Evolutionary conservation across 2,888 invertebrate species (phyloP), one percentile per base, ranked within the genome.

Genomic region (Drosophila paramelanica): DNA sequence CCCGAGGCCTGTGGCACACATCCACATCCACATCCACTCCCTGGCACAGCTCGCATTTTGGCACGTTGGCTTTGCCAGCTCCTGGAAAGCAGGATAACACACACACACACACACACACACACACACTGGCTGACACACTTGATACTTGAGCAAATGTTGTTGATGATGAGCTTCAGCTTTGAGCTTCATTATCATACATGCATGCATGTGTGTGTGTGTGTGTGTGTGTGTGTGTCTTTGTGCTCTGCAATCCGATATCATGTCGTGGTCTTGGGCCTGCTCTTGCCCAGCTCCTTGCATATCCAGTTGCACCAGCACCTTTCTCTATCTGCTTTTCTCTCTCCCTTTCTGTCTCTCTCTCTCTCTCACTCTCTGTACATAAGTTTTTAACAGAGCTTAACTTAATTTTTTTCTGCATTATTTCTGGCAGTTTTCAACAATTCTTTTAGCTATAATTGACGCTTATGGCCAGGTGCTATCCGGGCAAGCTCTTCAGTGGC

Each of bases 161-260:
- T 53, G 60, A 69, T 82, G 77, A 75, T 64, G 85, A 77, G 81
- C 81, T 58, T 69, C 51, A 74, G 81, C 59, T 75, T 75, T 67
- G 71, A 51, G 46, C 84, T 73, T 81, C 68, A 76, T 85, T 69
- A 77, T 77, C 58, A 38, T 31, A 38, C n/a, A 25, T 33, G 31
- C 25, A 5, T 31, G 14, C 23, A 17, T 39, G 61, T 38, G 14
- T 64, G 50, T 70, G 57, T 56, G 38, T 45, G 13, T 25, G 20
- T 42, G 45, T 61, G 68, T 51, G 38, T 57, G 13, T 50, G 36
- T 60, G 8, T 14, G 7, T 10, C 73, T 77, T 77, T 72, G 67
- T 73, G 51, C 76, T 73, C 57, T 89, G 86, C 86, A 86, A 86
- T 88, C 75, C 75, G 86, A 86, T 90, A 86, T 71, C 67, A 49